Base-by-base conservation (phyloP, 2,888 invertebrate genomes). In the Cryptophagus acutangulus region DNA sequence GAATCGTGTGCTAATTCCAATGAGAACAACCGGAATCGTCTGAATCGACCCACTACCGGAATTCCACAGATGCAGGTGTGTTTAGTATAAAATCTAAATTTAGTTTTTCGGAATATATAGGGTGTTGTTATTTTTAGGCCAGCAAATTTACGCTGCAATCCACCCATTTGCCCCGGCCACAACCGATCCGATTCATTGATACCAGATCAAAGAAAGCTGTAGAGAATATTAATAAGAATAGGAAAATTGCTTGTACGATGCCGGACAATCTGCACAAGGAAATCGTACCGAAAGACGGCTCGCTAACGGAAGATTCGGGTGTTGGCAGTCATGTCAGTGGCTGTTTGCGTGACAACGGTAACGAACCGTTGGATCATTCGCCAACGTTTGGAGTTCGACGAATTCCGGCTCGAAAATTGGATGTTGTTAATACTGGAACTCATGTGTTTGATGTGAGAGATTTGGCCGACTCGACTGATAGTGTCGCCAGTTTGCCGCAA, bases 401-500 rank as follows among this genome's bases (percentile, higher is more conserved):
- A 33, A 60, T 31, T 14, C 38, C 17, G 43, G 31, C 17, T 68
- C 75, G 4, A 77, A 82, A 45, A 80, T 68, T 87, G 28, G 81
- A 84, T 65, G 81, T 87, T 77, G 79, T 86, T 69, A 77, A 75
- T 26, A 82, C 81, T 31, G 73, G 82, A 0, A 83, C 85, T 58
- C 83, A 86, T 59, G 82, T 77, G 51, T 88, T 87, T 67, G 86
- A 87, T 51, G 80, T 87, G 2, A 71, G 81, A 17, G 87, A 87
- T 58, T 69, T 82, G 34, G 75, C 77, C 28, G 54, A 53, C 53
- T 67, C 70, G 59, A 30, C 70, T 70, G 80, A 80, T 49, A 80
- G 79, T 35, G 78, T 76, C 24, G 77, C 80, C 4, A 78, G 80
- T 1, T 65, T 84, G 38, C 82, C 82, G 30, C 78, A 79, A 51